Percentiles rank a stretch among this genome's conserved stretches.
These are phyloP conservation scores for Tridacna crocea DNA, from an alignment of 2,888 invertebrate species.

Conservation along the genomic window DNA sequence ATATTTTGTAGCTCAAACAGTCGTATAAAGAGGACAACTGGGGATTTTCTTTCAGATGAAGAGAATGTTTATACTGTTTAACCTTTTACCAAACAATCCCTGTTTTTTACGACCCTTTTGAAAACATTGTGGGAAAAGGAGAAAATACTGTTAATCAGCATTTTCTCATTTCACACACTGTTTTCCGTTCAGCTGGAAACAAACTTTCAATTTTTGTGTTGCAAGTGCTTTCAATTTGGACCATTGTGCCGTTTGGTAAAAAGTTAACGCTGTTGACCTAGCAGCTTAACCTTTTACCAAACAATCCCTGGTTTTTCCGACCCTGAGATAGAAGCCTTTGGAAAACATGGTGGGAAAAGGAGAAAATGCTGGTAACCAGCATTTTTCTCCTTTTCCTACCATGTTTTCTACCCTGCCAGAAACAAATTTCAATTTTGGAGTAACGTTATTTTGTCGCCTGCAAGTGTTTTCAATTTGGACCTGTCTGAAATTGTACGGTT, in stretches of 20 bases:
- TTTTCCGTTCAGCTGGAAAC: neutral
- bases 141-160: neutral
- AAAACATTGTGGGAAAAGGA: neutral
- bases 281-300: too few relatives aligned
- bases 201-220: neutral
- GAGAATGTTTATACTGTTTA: too few relatives aligned
- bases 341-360: neutral
- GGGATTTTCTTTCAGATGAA: too few relatives aligned
- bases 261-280: too few relatives aligned
- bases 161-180: too few relatives aligned
- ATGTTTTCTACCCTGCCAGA: neutral
- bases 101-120: too few relatives aligned
- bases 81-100: too few relatives aligned
- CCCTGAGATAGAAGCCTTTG: too few relatives aligned
- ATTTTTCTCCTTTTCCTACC: neutral
- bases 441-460: neutral
- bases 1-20: too few relatives aligned
- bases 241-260: too few relatives aligned
- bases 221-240: neutral
- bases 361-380: neutral
- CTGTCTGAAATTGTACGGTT: neutral
- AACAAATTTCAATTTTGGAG: neutral
- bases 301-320: too few relatives aligned
- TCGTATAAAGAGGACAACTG: too few relatives aligned
- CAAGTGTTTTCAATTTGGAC: neutral